Evolutionary conservation across 2,113 vertebrate species (phyloP).

Genomic region (Ammodytes dubius): DNA sequence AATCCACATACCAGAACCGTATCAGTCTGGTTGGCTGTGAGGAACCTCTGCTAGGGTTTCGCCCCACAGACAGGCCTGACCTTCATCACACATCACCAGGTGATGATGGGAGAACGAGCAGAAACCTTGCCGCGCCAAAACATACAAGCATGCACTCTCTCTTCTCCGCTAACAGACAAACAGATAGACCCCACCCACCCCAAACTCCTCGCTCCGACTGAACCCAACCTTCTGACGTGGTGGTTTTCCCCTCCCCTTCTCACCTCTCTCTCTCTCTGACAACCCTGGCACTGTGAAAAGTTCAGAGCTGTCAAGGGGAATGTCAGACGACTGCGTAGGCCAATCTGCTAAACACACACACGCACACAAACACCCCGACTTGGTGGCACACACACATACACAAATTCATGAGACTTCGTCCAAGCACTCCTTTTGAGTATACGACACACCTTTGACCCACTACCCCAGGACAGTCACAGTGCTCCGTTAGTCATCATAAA

Average conservation of each 20-base stretch:
- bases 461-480: constrained; percentile 23
- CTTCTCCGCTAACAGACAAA: constrained; percentile 46
- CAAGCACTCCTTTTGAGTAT: constrained; percentile 9
- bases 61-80: constrained; percentile 79
- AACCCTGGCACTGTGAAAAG: constrained; percentile 91
- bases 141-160: constrained; percentile 51
- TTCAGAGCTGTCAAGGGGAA: constrained; percentile 96
- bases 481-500: constrained; percentile 24
- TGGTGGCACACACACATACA: not conserved
- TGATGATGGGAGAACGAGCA: constrained; percentile 86
- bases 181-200: constrained; percentile 29
- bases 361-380: constrained; percentile 36
- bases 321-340: constrained; percentile 85
- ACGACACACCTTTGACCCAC: constrained; percentile 40
- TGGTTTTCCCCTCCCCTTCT: constrained; percentile 78
- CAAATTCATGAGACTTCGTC: constrained; percentile 28
- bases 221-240: constrained; percentile 78
- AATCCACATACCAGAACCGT: constrained; percentile 40
- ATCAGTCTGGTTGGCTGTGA: constrained; percentile 43
- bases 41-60: constrained; percentile 68
- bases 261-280: constrained; percentile 71
- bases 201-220: constrained; percentile 39
- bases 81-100: constrained; percentile 91
- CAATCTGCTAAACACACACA: constrained; percentile 82
- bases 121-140: constrained; percentile 68